These are phyloP conservation scores for Tyrannus savana DNA, from an alignment of 2,113 vertebrate species.

Conservation along the genomic window DNA sequence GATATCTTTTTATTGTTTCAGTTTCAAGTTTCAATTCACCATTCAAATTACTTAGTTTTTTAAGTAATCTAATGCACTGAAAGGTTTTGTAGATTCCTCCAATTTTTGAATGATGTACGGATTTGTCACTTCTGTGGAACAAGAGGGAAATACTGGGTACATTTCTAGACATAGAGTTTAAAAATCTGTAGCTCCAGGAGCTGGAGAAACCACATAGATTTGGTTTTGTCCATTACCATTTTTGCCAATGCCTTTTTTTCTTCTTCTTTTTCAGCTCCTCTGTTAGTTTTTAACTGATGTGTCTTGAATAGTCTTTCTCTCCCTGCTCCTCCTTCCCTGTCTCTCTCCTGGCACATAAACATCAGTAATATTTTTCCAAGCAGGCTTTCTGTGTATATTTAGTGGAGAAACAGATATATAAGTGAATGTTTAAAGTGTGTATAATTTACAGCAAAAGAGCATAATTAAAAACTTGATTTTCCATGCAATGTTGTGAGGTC, in stretches of 20 bases:
- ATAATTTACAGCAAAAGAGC: not conserved
- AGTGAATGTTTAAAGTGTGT: not conserved
- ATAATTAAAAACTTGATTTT: not conserved
- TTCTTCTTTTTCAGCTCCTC: not conserved
- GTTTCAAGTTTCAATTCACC: constrained; percentile 15
- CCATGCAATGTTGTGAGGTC: not conserved
- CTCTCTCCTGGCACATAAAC: not conserved
- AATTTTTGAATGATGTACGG: not conserved
- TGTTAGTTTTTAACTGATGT: not conserved
- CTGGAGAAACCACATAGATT: not conserved
- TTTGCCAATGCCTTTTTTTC: not conserved
- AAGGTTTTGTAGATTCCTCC: not conserved
- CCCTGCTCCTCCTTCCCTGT: not conserved
- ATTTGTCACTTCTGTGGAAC: not conserved
- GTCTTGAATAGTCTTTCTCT: not conserved
- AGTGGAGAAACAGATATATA: not conserved
- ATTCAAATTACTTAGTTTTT: not conserved
- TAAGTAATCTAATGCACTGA: not conserved
- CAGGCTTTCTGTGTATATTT: not conserved
- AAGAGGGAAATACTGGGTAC: not conserved
- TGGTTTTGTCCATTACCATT: not conserved
- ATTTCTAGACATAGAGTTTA: not conserved
- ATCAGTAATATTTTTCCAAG: not conserved
- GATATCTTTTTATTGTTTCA: constrained; percentile 22
- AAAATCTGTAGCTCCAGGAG: not conserved